Evolutionary conservation across 2,113 vertebrate species (phyloP).

Genomic region (Jacana jacana): DNA sequence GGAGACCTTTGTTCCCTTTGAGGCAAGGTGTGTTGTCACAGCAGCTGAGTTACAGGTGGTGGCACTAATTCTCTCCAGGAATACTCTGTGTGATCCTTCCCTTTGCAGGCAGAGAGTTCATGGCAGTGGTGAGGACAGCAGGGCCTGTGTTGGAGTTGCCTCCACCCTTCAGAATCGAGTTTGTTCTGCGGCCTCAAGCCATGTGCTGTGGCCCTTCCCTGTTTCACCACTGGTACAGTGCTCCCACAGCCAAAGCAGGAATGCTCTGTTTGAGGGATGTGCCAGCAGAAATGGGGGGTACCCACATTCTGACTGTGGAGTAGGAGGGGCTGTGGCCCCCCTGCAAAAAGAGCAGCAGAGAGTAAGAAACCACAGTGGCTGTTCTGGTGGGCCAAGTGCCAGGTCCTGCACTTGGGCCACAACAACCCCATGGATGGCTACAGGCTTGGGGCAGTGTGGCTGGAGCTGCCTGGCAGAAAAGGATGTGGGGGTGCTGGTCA

Average conservation of each 20-base stretch:
- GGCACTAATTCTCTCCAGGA: not conserved
- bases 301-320: rapidly evolving
- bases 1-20: not conserved
- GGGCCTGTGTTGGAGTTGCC: not conserved
- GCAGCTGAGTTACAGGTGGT: not conserved
- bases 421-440: too few relatives aligned
- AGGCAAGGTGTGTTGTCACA: not conserved
- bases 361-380: not conserved
- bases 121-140: rapidly evolving
- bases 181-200: not conserved
- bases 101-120: not conserved
- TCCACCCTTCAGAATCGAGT: not conserved
- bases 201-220: not conserved
- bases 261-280: not conserved
- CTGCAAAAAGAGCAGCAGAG: not conserved
- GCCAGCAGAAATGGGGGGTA: not conserved
- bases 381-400: not conserved
- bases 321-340: not conserved
- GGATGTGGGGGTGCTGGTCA: too few relatives aligned
- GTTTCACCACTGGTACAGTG: not conserved
- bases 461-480: too few relatives aligned
- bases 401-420: too few relatives aligned
- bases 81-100: not conserved
- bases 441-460: too few relatives aligned
- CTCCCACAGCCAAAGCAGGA: not conserved